Base-by-base conservation (phyloP, 2,113 vertebrate genomes). In the Peromyscus polionotus region DNA sequence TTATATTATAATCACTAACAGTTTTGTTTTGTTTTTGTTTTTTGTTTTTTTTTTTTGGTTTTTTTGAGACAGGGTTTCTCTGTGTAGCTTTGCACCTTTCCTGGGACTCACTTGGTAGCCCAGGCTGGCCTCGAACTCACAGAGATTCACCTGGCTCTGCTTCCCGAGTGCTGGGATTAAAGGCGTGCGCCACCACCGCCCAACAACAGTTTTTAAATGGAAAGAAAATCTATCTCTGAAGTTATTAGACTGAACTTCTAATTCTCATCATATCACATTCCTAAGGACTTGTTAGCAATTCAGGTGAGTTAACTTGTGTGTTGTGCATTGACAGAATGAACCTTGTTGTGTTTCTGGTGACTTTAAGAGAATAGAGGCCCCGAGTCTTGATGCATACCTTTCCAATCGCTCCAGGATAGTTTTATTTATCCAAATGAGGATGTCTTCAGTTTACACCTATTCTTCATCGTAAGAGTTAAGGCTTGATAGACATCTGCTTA, bases 351-450 rank as follows among this genome's bases (percentile, higher is more conserved):
- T 57, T 48, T 88, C 31, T 61, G n/a, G 59, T 92, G 85, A 65
- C 36, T 92, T 72, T 90, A 95, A 95, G 28, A 54, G 22, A 88
- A 90, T 88, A 59, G 54, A 87, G 61, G 81, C 28, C 12, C 24
- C 59, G 39, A 92, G 28, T 72, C 22, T 65, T 28, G n/a, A 54
- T 90, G 48, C 33, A 63, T 7, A 70, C 7, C 17, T 39, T 57
- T 42, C 13, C 8, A 65, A 10, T 79, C 48, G 59, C 4, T 26
- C 26, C 31, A 24, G 14, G 8, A 76, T 28, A n/a, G 4, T 39
- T 81, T 20, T 39, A 12, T 48, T 51, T 68, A 9, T 87, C 24
- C 12, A 87, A 12, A 88, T 4, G 20, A 28, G 22, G 7, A 1
- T 20, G 48, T 54, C 19, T 63, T 86, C 65, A 48, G 10, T 61